phyloP scores from a whole-genome alignment of 1,140 invertebrate genomes.

The Goniozus legneri region DNA sequence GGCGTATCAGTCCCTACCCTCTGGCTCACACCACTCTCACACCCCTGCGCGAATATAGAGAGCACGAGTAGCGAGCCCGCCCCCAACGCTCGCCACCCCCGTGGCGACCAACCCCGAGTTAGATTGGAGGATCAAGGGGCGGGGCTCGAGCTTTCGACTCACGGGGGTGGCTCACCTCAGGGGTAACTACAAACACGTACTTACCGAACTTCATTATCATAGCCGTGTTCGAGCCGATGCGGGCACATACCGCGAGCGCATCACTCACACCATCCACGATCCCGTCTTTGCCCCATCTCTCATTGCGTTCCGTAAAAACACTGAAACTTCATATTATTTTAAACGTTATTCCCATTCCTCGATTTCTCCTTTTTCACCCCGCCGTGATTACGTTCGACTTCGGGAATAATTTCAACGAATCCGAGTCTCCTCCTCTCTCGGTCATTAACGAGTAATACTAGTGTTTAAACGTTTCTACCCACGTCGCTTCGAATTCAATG shows the following conservation, averaged over 20 bases:
- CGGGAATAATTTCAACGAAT: no score
- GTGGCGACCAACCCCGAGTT: constrained; percentile 39
- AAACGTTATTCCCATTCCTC: neutral
- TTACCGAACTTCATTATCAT: constrained; percentile 52
- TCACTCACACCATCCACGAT: no score
- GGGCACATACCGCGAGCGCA: constrained; percentile 5
- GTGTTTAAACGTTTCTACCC: no score
- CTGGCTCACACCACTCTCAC: neutral
- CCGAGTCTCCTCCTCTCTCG: no score
- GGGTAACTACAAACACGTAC: constrained; percentile 55
- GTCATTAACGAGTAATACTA: no score
- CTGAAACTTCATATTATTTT: no score
- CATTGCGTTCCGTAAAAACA: no score
- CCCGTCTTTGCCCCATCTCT: no score
- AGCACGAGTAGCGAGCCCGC: constrained; percentile 29
- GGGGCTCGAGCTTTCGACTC: constrained; percentile 27
- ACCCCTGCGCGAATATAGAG: constrained; percentile 6
- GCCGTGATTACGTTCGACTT: neutral
- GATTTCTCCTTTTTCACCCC: neutral
- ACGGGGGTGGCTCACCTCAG: constrained; percentile 45
- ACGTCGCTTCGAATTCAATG: no score
- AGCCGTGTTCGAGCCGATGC: constrained; percentile 18
- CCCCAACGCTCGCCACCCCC: constrained; percentile 34
- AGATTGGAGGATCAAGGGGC: constrained; percentile 30
- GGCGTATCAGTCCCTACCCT: constrained; percentile 9